Conservation (phyloP, 2,888 invertebrate species). For the Xanthorhoe spadicearia region DNA sequence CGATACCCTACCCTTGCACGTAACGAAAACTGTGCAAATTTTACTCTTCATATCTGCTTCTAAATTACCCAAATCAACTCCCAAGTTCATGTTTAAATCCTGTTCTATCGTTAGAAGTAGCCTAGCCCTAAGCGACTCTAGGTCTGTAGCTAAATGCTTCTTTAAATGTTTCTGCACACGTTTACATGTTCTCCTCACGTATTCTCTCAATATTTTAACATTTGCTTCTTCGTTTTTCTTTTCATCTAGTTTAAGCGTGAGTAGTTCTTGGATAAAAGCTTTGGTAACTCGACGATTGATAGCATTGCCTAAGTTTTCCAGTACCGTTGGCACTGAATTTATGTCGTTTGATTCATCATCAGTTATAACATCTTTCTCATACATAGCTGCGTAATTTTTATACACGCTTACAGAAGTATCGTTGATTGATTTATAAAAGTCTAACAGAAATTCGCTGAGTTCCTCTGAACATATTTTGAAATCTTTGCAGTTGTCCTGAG, state of each 20-base stretch:
- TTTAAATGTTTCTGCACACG: conserved; percentile 45
- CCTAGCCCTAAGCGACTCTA: conserved; percentile 43
- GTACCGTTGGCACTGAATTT: conserved; percentile 44
- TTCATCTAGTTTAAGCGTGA: conserved; percentile 51
- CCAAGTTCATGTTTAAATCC: conserved; percentile 60
- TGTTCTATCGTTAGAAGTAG: conserved; percentile 47
- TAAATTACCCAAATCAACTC: conserved; percentile 60
- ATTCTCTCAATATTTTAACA: conserved; percentile 51
- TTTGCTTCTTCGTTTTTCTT: conserved; percentile 52
- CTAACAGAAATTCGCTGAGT: conserved; percentile 54
- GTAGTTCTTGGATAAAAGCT: conserved; percentile 50
- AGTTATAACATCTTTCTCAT: conserved; percentile 55
- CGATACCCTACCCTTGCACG: conserved; percentile 57
- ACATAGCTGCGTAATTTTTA: conserved; percentile 68
- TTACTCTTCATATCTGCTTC: conserved; percentile 46
- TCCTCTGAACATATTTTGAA: conserved; percentile 65
- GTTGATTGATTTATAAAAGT: conserved; percentile 58
- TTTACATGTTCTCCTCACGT: conserved; percentile 46
- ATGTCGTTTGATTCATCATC: conserved; percentile 53
- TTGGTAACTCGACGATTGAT: conserved; percentile 48
- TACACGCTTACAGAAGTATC: conserved; percentile 59
- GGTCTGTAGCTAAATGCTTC: conserved; percentile 42
- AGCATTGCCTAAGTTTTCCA: conserved; percentile 47
- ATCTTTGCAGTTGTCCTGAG: conserved; percentile 44
- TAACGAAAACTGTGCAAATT: conserved; percentile 59